Evolutionary conservation across 2,888 invertebrate species (phyloP).

Genomic region (Dynastes grantii): DNA sequence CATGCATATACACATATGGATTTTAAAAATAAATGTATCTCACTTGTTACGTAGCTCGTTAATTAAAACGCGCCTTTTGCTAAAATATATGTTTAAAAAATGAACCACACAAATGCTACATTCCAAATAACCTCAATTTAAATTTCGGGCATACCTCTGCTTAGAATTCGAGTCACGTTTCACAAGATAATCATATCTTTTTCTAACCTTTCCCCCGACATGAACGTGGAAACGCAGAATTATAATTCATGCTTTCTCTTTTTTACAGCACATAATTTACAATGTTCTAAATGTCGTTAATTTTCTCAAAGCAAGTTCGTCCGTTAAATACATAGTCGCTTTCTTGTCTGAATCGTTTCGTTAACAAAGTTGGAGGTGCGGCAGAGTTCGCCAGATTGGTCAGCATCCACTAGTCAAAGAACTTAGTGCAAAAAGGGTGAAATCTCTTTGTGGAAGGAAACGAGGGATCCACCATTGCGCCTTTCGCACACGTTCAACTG

Average conservation of each 20-base stretch:
- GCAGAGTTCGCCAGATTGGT: not conserved
- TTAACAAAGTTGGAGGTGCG: constrained; percentile 24
- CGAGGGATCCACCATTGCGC: not conserved
- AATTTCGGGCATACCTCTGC: not conserved
- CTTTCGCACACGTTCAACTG: not conserved
- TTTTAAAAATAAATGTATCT: not conserved
- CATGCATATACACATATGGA: too few relatives aligned
- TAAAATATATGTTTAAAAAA: too few relatives aligned
- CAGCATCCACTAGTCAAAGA: not conserved
- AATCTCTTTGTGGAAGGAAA: not conserved
- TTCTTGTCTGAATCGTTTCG: constrained; percentile 15
- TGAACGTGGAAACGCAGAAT: constrained; percentile 11
- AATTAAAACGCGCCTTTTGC: too few relatives aligned
- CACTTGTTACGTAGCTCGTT: not conserved
- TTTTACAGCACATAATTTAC: constrained; percentile 24
- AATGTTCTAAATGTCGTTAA: constrained; percentile 26
- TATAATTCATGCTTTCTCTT: not conserved
- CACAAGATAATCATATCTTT: constrained; percentile 26
- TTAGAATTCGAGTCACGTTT: constrained; percentile 24
- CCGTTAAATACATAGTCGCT: constrained; percentile 20
- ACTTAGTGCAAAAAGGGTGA: constrained; percentile 9
- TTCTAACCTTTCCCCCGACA: constrained; percentile 8
- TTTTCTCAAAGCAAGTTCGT: constrained; percentile 15
- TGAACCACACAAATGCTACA: too few relatives aligned
- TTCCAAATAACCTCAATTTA: not conserved